These are phyloP conservation scores for Daboia siamensis DNA, from an alignment of 2,113 vertebrate genomes.

Conservation along the genomic window DNA sequence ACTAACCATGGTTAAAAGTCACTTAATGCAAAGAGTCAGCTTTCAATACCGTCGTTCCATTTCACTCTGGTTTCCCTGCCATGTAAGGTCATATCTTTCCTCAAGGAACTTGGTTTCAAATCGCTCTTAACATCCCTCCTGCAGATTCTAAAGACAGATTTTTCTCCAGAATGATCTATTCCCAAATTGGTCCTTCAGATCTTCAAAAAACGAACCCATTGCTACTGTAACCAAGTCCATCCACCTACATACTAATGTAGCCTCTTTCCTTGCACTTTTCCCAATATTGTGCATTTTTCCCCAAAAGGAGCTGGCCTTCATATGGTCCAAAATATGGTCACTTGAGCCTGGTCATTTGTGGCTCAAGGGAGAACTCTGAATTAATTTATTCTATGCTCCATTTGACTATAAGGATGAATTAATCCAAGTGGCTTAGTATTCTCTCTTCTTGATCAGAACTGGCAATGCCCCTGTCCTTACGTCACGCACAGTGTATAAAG, in stretches of 20 bases:
- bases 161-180: background rate
- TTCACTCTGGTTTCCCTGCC: background rate
- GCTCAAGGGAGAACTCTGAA: background rate
- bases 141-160: background rate
- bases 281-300: background rate
- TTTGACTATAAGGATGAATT: background rate
- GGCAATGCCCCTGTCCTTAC: background rate
- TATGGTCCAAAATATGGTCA: background rate
- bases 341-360: background rate
- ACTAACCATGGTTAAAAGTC: background rate
- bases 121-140: background rate
- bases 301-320: background rate
- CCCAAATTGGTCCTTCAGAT: too few relatives aligned
- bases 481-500: too few relatives aligned
- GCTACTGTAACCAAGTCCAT: background rate
- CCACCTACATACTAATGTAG: background rate
- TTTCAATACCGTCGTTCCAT: background rate
- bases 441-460: background rate
- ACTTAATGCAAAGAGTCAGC: background rate
- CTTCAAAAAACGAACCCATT: background rate
- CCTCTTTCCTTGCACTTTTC: background rate
- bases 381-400: background rate
- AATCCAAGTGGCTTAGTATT: background rate
- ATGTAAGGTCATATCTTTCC: background rate
- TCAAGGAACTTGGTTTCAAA: background rate